Evolutionary conservation across 30 jellyfish, hydroid and myxozoan species (phyloP).

Genomic region (Nemopilema nomurai): DNA sequence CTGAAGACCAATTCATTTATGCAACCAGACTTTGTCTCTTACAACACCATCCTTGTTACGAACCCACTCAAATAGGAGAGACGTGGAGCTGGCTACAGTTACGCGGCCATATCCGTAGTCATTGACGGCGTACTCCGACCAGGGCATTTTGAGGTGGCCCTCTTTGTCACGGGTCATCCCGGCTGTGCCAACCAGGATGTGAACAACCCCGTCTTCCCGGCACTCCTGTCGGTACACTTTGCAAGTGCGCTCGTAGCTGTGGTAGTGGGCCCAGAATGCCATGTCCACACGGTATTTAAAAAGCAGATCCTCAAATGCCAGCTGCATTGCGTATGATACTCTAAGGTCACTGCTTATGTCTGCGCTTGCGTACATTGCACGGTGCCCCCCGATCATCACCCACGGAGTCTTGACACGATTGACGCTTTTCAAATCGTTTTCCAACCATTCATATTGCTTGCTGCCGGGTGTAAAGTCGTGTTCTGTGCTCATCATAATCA

Average conservation of each 20-base stretch:
- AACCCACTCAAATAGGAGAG: conserved; percentile 76
- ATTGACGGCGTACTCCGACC: conserved; percentile 76
- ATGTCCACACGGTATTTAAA: conserved; percentile 82
- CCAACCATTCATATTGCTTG: conserved; percentile 87
- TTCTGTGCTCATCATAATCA: conserved; percentile 80
- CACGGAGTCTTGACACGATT: conserved; percentile 90
- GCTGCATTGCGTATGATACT: conserved; percentile 78
- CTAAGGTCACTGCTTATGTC: conserved; percentile 50
- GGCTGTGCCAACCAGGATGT: conserved; percentile 86
- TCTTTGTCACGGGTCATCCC: conserved; percentile 72
- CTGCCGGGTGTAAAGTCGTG: conserved; percentile 88
- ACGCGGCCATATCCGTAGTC: conserved; percentile 87
- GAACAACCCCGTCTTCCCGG: conserved; percentile 80
- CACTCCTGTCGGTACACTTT: conserved; percentile 76
- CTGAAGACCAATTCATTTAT: neutral
- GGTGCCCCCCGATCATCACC: conserved; percentile 85
- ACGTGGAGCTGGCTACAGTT: conserved; percentile 81
- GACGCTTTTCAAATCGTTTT: conserved; percentile 77
- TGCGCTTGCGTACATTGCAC: conserved; percentile 88
- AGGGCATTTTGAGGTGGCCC: conserved; percentile 47
- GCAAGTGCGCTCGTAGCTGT: conserved; percentile 93
- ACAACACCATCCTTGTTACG: conserved; percentile 64
- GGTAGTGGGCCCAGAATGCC: conserved; percentile 98
- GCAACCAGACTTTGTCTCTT: conserved; percentile 77
- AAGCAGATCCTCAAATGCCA: conserved; percentile 75